phyloP scores from a whole-genome alignment of 2,797 vertebrate genomes.

The Parauchenoglanis punctatus region DNA sequence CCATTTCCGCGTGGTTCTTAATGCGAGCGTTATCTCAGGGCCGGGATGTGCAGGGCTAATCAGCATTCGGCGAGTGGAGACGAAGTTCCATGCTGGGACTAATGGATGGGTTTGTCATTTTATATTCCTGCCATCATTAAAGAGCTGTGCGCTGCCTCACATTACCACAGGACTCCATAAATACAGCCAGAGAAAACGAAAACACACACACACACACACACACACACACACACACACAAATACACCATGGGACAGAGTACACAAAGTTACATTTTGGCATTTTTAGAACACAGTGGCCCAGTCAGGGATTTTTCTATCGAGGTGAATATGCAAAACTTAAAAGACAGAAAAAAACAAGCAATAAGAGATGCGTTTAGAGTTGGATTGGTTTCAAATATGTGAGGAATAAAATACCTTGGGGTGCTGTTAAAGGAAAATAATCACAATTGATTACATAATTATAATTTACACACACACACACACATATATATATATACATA shows the following conservation, averaged over 20 bases:
- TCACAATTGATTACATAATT: neutral
- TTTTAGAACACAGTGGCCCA: neutral
- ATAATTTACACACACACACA: no score
- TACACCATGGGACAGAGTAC: neutral
- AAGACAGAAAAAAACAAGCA: neutral
- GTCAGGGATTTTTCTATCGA: neutral
- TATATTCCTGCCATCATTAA: conserved; percentile 61
- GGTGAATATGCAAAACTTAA: neutral
- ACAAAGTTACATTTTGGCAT: neutral
- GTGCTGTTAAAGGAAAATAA: neutral
- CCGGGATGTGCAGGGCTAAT: conserved; percentile 47
- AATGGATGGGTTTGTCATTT: conserved; percentile 62
- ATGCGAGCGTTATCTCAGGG: conserved; percentile 51
- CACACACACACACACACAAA: neutral
- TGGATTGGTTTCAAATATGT: neutral
- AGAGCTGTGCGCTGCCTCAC: conserved; percentile 48
- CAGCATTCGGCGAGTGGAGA: conserved; percentile 49
- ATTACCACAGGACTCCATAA: conserved; percentile 52
- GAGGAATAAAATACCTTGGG: neutral
- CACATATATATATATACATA: no score
- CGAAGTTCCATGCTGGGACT: conserved; percentile 39
- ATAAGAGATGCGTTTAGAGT: neutral
- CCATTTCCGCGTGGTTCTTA: conserved; percentile 57
- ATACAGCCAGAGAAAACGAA: conserved; percentile 41
- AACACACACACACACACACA: neutral